phyloP scores from a whole-genome alignment of 2,888 invertebrate species.

The Andrena bicolor region DNA sequence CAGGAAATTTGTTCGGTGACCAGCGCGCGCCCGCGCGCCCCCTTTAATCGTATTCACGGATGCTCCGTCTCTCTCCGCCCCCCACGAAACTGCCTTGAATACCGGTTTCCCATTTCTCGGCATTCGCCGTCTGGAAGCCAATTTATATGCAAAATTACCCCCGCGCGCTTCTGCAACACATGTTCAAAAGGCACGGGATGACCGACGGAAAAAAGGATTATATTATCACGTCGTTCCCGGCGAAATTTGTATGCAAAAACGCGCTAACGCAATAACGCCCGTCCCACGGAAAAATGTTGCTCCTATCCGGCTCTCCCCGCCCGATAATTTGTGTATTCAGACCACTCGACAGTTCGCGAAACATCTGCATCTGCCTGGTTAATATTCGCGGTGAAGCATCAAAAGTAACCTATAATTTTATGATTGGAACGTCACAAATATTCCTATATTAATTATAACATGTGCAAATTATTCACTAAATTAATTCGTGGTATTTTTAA shows the following conservation, averaged over 20 bases:
- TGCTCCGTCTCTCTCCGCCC: slow-evolving; percentile 42
- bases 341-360: not conserved
- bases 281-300: slow-evolving; percentile 40
- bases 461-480: too few species aligned
- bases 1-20: slow-evolving; percentile 65
- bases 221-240: slow-evolving; percentile 66
- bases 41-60: slow-evolving; percentile 61
- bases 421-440: not conserved
- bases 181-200: slow-evolving; percentile 68
- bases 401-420: not conserved
- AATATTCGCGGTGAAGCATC: not conserved
- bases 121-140: slow-evolving; percentile 66
- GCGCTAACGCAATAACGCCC: slow-evolving; percentile 60
- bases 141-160: slow-evolving; percentile 74
- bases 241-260: slow-evolving; percentile 69
- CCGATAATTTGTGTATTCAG: slow-evolving; percentile 25
- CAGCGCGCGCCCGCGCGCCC: slow-evolving; percentile 11
- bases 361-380: not conserved
- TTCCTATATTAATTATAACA: not conserved
- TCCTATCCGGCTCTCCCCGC: not conserved
- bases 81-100: slow-evolving; percentile 62
- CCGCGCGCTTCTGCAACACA: slow-evolving; percentile 59
- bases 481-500: too few species aligned
- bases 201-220: slow-evolving; percentile 53
- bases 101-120: slow-evolving; percentile 67